Evolutionary conservation across 1,140 invertebrate species (phyloP).

Genomic region (Drosophila eugracilis): DNA sequence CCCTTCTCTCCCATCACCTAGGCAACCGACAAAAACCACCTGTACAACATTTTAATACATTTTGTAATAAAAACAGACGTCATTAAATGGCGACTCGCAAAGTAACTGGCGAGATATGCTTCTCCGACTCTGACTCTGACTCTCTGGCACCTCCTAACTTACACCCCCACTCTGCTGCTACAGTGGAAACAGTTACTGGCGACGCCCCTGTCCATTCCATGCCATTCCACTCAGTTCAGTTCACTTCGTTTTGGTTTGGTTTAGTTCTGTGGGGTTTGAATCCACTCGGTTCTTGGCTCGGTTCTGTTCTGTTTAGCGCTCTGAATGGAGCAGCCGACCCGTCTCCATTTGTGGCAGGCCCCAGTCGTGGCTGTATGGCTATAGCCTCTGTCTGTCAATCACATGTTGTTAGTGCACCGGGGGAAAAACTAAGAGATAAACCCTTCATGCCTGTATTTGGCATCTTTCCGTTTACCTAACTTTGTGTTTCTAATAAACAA

Average conservation of each 20-base stretch:
- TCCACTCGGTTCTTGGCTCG: constrained; percentile 15
- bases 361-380: constrained; percentile 15
- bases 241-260: constrained; percentile 5
- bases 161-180: neutral
- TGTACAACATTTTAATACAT: constrained; percentile 65
- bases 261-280: constrained; percentile 17
- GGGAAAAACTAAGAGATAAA: no score
- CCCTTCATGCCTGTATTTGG: no score
- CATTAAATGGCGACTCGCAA: constrained; percentile 44
- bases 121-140: constrained; percentile 8
- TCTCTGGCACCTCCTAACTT: constrained; percentile 2
- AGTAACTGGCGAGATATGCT: constrained; percentile 39
- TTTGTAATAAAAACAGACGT: constrained; percentile 61
- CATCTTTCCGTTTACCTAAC: no score
- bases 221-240: constrained; percentile 1
- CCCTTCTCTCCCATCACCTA: constrained; percentile 1
- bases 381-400: constrained; percentile 21
- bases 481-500: neutral
- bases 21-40: constrained; percentile 36
- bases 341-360: constrained; percentile 67
- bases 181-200: constrained; percentile 46
- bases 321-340: constrained; percentile 56
- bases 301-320: constrained; percentile 77
- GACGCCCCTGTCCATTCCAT: constrained; percentile 42
- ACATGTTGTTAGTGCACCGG: constrained; percentile 9